phyloP scores from a whole-genome alignment of 2,888 invertebrate genomes.

The Ecdyonurus torrentis region DNA sequence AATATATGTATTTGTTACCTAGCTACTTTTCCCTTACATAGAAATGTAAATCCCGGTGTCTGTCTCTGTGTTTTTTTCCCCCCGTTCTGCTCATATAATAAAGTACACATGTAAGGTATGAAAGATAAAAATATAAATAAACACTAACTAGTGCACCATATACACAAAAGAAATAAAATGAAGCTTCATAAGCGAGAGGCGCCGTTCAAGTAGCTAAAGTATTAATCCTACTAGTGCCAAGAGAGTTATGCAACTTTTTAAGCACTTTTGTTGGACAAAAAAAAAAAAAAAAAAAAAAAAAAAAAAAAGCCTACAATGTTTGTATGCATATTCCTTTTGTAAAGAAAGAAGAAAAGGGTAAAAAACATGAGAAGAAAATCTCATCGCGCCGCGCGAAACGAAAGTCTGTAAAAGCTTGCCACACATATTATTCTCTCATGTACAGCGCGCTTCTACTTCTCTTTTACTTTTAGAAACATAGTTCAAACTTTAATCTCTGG shows the following conservation, averaged over 20 bases:
- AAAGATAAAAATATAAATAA: not conserved
- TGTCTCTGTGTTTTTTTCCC: not conserved
- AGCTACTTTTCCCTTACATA: not conserved
- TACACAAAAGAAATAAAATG: not conserved
- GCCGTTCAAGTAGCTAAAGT: not conserved
- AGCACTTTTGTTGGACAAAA: not conserved
- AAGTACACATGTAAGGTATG: no score
- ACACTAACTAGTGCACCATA: not conserved
- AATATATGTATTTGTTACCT: not conserved
- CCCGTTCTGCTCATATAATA: not conserved
- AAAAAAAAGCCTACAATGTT: no score
- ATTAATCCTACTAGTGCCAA: not conserved
- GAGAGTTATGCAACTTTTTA: not conserved
- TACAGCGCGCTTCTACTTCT: not conserved
- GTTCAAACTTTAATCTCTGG: not conserved
- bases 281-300: no score
- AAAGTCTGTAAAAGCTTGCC: no score
- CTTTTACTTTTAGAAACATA: not conserved
- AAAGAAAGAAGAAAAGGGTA: no score
- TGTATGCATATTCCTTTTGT: no score
- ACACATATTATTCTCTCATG: no score
- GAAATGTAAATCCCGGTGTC: not conserved
- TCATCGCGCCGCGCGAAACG: no score
- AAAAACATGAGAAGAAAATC: no score
- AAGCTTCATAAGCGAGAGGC: not conserved